Evolutionary conservation across 2,113 vertebrate genomes (phyloP).

Genomic region (Rhabdomys dilectus): DNA sequence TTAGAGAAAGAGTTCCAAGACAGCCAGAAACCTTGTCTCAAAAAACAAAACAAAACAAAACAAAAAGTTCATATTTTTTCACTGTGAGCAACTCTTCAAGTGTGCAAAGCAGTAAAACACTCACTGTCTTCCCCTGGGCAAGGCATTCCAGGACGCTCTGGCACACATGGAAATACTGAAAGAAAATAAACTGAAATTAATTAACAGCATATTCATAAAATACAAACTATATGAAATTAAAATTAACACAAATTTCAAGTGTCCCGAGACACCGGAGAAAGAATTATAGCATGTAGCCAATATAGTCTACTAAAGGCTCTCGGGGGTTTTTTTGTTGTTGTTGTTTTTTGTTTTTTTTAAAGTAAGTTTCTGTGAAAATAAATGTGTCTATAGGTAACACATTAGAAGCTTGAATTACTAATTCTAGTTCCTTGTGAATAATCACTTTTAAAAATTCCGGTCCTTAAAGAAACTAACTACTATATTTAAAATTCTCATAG

Average conservation of each 20-base stretch:
- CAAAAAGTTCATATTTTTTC: not conserved
- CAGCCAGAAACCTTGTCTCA: not conserved
- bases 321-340: not conserved
- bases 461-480: conserved; percentile 50
- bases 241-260: not conserved
- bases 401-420: conserved; percentile 24
- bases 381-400: not conserved
- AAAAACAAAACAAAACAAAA: not conserved
- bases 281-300: not conserved
- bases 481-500: conserved; percentile 21
- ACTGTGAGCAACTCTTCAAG: not conserved
- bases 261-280: conserved; percentile 19
- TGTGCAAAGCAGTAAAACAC: conserved; percentile 77
- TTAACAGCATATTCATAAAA: conserved; percentile 50
- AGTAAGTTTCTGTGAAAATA: not conserved
- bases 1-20: not conserved
- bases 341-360: not conserved
- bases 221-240: conserved; percentile 46
- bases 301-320: not conserved
- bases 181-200: conserved; percentile 71
- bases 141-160: conserved; percentile 98
- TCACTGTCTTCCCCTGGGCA: conserved; percentile 99
- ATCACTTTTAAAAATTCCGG: not conserved
- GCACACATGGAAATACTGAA: conserved; percentile 97
- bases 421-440: not conserved